These are phyloP conservation scores for Xestobium rufovillosum DNA, from an alignment of 2,888 invertebrate species.

Conservation along the genomic window DNA sequence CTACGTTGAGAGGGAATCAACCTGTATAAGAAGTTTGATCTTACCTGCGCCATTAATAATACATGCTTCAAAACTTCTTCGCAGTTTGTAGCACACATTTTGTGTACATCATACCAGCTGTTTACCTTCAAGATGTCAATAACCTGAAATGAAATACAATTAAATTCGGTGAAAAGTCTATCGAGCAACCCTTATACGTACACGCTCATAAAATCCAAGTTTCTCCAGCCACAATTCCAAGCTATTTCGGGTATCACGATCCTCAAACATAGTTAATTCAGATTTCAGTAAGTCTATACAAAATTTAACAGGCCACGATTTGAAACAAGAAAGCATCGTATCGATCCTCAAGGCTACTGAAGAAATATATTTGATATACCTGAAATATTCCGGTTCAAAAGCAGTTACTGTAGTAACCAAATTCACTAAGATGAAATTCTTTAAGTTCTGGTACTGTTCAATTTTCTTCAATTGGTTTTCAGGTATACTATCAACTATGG, in stretches of 20 bases:
- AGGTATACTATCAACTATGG: constrained; percentile 51
- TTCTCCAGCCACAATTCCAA: constrained; percentile 53
- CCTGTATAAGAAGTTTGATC: constrained; percentile 12
- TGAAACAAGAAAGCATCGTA: constrained; percentile 49
- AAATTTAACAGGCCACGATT: constrained; percentile 51
- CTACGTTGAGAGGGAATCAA: too few relatives aligned
- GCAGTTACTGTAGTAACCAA: constrained; percentile 46
- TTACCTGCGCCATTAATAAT: constrained; percentile 30
- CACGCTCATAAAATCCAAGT: constrained; percentile 57
- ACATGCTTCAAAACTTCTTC: constrained; percentile 32
- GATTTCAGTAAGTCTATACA: constrained; percentile 47
- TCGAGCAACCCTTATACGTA: too few relatives aligned
- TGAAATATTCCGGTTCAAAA: constrained; percentile 45
- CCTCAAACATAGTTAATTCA: constrained; percentile 46
- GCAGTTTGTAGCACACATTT: constrained; percentile 48
- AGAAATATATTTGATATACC: constrained; percentile 48
- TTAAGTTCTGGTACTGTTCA: constrained; percentile 49
- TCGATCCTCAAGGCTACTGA: constrained; percentile 47
- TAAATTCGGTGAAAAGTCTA: too few relatives aligned
- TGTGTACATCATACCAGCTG: constrained; percentile 55
- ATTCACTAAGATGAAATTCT: constrained; percentile 53
- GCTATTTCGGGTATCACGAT: constrained; percentile 33
- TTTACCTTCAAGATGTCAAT: too few relatives aligned
- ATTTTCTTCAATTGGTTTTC: constrained; percentile 49
- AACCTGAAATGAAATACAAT: too few relatives aligned